These are phyloP conservation scores for Cantharis flavilabris DNA, from an alignment of 2,888 invertebrate genomes.

Conservation along the genomic window DNA sequence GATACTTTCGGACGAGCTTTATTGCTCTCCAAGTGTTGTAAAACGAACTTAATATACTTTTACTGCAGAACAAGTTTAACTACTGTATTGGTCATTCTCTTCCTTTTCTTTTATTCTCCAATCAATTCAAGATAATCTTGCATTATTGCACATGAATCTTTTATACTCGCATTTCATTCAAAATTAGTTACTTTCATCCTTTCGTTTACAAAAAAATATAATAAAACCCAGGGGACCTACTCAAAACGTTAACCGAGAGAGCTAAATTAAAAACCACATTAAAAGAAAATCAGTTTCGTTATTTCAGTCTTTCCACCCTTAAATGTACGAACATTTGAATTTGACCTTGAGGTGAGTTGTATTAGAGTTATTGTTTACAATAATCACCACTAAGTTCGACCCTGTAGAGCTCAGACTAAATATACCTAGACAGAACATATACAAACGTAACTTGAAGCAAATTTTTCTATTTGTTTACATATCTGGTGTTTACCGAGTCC, in stretches of 20 bases:
- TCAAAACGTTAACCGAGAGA: too few species aligned
- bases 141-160: not conserved
- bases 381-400: not conserved
- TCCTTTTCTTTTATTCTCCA: not conserved
- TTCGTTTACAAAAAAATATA: not conserved
- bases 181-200: not conserved
- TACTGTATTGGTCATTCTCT: not conserved
- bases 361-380: too few species aligned
- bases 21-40: constrained; percentile 8
- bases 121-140: not conserved
- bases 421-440: too few species aligned
- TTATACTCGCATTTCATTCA: not conserved
- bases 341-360: too few species aligned
- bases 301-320: too few species aligned
- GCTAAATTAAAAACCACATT: too few species aligned
- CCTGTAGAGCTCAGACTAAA: not conserved
- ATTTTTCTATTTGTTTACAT: too few species aligned
- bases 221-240: not conserved
- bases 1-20: constrained; percentile 21
- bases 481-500: too few species aligned
- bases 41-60: constrained; percentile 6
- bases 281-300: too few species aligned
- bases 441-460: too few species aligned
- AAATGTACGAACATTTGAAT: too few species aligned
- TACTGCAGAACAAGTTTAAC: not conserved